Evolutionary conservation across 2,113 vertebrate genomes (phyloP), one percentile per base, ranked within the genome.

Genomic region (Empidonax alnorum): DNA sequence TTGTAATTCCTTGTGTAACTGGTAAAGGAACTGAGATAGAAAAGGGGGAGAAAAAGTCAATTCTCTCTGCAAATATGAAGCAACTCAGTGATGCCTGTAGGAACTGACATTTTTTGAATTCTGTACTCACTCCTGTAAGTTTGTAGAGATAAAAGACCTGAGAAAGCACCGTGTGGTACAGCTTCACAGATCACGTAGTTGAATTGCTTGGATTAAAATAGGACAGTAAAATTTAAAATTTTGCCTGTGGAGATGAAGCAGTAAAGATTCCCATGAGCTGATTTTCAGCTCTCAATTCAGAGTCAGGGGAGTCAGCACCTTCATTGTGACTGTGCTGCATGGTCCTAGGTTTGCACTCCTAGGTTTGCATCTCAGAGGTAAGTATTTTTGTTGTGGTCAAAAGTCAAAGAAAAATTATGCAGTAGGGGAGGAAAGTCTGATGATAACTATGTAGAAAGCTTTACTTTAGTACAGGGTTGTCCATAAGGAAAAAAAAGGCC

Each of bases 331-430:
- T 84, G 42, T 67, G 63, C 39, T 55, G 6, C 19, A 22, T 59
- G 56, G n/a, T 66, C 68, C n/a, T 81, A 35, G 50, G 63, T 46
- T 66, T 80, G 50, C 27, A 63, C 65, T 84, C 50, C 62, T 61
- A 46, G 37, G 79, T 87, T 91, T 87, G 33, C 71, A 82, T 82
- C 46, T 87, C 71, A 87, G 73, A 94, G n/a, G 37, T 65, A 41
- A 75, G 39, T 87, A 27, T 77, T 89, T 92, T 94, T 91, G 52
- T 89, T 84, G 56, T 65, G 47, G 69, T 89, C 39, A 89, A 71
- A 87, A 82, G 44, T 20, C 46, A 86, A 50, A 82, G 55, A 79
- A 93, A 52, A 85, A 80, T 46, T 95, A 49, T 20, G 50, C 33
- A n/a, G 41, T 80, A 46, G 13, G 68, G 27, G 30, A 91, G 42